Conservation (phyloP, 1,140 invertebrate species). For the Drosophila sp. region DNA sequence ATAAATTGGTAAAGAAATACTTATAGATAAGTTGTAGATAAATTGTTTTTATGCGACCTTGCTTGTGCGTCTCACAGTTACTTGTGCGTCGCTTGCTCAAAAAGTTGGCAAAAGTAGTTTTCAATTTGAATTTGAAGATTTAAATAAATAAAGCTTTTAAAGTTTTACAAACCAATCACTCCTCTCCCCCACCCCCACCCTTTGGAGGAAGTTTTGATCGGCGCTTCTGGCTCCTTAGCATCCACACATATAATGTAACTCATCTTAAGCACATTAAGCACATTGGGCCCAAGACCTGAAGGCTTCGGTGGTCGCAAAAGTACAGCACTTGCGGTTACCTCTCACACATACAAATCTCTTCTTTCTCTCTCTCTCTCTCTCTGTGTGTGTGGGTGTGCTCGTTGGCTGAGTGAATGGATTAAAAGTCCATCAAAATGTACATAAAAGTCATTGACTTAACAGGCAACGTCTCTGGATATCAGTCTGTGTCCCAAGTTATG, state of each 20-base stretch:
- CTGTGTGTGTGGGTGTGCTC: slow-evolving; percentile 23
- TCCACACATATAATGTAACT: slow-evolving; percentile 68
- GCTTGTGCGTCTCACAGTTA: no score
- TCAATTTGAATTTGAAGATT: no score
- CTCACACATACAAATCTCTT: not conserved
- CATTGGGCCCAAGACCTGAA: slow-evolving; percentile 34
- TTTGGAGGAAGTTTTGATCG: not conserved
- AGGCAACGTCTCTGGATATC: slow-evolving; percentile 29
- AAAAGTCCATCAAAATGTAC: slow-evolving; percentile 80
- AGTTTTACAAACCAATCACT: no score
- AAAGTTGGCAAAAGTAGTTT: no score
- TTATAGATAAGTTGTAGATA: no score
- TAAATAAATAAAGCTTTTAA: no score
- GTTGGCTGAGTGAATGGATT: slow-evolving; percentile 63
- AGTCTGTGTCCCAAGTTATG: slow-evolving; percentile 39
- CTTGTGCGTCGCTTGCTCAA: no score
- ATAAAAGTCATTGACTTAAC: slow-evolving; percentile 81
- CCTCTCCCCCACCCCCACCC: not conserved
- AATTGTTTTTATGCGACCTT: no score
- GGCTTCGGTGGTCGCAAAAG: slow-evolving; percentile 45
- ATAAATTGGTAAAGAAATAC: no score
- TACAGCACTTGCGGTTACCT: slow-evolving; percentile 57
- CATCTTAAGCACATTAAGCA: slow-evolving; percentile 78
- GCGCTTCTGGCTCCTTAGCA: not conserved
- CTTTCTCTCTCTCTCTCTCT: not conserved